Evolutionary conservation across 2,888 invertebrate genomes (phyloP), one percentile per base, ranked within the genome.

Genomic region (Uloborus plumipes): DNA sequence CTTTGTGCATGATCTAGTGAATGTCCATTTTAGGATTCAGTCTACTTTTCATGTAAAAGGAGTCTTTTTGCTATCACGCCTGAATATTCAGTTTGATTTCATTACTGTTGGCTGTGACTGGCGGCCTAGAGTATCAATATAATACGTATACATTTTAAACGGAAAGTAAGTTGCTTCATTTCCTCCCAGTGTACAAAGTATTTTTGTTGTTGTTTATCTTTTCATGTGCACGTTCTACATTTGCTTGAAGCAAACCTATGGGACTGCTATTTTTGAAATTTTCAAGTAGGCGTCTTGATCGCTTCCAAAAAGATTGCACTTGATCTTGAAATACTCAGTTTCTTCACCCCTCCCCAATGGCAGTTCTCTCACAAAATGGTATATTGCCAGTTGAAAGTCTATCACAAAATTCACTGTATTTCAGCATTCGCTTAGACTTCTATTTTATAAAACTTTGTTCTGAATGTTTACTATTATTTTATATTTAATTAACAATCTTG

Each of bases 11-110:
- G 31, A 20, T 49, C 26, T 15, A 20, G 16, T 26, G n/a, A 14
- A 81, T 81, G 62, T 47, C 80, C 80, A 64, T 81, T 81, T 81
- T 81, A 74, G 80, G 80, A 22, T 67, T 64, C 61, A 66, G 51
- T 64, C 77, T 55, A 76, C 22, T 74, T 58, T 58, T 65, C 18
- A 62, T 61, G 31, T 53, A 31, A 58, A 55, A 65, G 18, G 47
- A 53, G 55, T 16, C 22, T 2, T 47, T 31, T 39, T 39, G 9
- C 26, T 16, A 9, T 61, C 26, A 11, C 7, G 7, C 15, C 31
- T 20, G 31, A 6, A 16, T 61, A 16, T 26, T 9, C 26, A 55
- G 18, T 55, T 16, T 55, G 18, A 55, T 2, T 58, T 20, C 9
- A 39, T 39, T 39, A 39, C 39, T 39, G 39, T 39, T 1, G 3